Evolutionary conservation across 2,113 vertebrate genomes (phyloP), one percentile per base, ranked within the genome.

Genomic region (Thermophis baileyi): DNA sequence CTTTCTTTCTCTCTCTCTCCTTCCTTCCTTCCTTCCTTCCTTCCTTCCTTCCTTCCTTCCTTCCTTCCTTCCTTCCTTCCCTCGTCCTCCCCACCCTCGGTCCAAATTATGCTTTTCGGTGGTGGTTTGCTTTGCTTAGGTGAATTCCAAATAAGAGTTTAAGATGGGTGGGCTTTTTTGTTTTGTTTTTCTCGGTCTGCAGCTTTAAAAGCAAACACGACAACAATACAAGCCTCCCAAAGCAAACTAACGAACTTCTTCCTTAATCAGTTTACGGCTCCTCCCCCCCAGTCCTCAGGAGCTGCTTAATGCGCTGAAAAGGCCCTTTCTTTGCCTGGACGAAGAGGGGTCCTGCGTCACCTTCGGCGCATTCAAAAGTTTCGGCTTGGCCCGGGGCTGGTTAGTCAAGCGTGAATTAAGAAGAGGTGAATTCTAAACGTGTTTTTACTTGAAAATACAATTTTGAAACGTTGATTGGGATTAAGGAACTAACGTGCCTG

Each of bases 221-320:
- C 86, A 51, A 69, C 30, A 30, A 18, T 46, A 97, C 95, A 35
- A 24, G 49, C 47, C 50, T 46, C 30, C 60, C 50, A 25, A 47
- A 46, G 27, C 51, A 69, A n/a, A 69, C 74, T 50, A 12, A 97
- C 97, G 98, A 98, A 98, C 96, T 96, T 46, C 97, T 97, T 98
- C 96, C 97, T 89, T 98, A 98, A 98, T 98, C 96, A 96, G 96
- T 95, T 97, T 96, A 90, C 98, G 95, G 97, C 98, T 98, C 98
- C 98, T 98, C 98, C 98, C 98, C 97, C 95, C 96, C 96, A 97
- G 97, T 97, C 97, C 96, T 95, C 97, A 97, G 98, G 97, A 98
- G 97, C 98, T 98, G 98, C 98, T 98, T 90, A 96, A 97, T 94
- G 96, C 97, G 95, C 91, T 98, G 98, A 99, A 99, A 98, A 98